Conservation (phyloP, 1,140 invertebrate genomes). For the Calephelis nemesis region DNA sequence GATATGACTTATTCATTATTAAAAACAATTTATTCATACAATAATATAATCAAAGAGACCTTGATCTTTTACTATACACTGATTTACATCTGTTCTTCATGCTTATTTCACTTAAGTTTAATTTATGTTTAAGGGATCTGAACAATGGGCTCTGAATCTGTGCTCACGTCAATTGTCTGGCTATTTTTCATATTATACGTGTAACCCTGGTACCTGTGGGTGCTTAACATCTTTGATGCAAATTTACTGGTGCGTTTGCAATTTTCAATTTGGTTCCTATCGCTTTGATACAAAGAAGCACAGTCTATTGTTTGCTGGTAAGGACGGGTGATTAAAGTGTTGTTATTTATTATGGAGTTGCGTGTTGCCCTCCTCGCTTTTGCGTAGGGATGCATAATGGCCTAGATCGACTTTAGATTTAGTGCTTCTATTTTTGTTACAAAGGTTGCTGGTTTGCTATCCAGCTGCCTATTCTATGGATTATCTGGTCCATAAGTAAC, state of each 20-base stretch:
- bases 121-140: slow-evolving; percentile 29
- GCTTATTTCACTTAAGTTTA: slow-evolving; percentile 37
- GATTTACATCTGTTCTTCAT: slow-evolving; percentile 49
- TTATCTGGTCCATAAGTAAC: slow-evolving; percentile 7
- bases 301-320: slow-evolving; percentile 24
- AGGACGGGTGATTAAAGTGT: slow-evolving; percentile 25
- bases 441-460: slow-evolving; percentile 24
- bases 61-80: slow-evolving; percentile 48
- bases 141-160: slow-evolving; percentile 47
- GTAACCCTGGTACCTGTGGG: slow-evolving; percentile 39
- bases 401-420: slow-evolving; percentile 41
- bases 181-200: slow-evolving; percentile 52
- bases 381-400: slow-evolving; percentile 43
- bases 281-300: slow-evolving; percentile 11
- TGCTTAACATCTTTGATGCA: slow-evolving; percentile 30
- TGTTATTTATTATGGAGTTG: slow-evolving; percentile 41
- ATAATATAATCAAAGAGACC: slow-evolving; percentile 46
- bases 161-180: slow-evolving; percentile 36
- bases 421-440: slow-evolving; percentile 42
- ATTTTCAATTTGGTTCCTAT: slow-evolving; percentile 20
- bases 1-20: slow-evolving; percentile 53
- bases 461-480: slow-evolving; percentile 7
- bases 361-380: slow-evolving; percentile 37
- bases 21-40: slow-evolving; percentile 50
- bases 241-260: slow-evolving; percentile 6